A percentile compares a stretch with the other conserved stretches of the same genome.
phyloP scores from a whole-genome alignment of 1,140 invertebrate genomes.

The Hypsibius dujardini region DNA sequence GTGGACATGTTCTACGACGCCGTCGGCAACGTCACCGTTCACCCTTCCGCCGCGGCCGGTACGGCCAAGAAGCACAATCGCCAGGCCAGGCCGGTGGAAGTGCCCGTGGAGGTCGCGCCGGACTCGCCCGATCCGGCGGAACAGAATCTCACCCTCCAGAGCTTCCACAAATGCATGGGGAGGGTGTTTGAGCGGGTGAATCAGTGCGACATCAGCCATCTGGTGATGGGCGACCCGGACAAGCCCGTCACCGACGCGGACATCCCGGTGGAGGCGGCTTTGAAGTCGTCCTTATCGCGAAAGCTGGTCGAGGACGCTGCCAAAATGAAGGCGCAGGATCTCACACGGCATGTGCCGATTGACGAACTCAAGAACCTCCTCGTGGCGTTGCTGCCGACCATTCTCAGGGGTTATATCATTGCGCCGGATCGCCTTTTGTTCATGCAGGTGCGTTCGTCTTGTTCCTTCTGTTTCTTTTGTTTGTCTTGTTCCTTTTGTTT shows the following conservation, averaged over 20 bases:
- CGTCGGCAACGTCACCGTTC: not conserved
- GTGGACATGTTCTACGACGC: not conserved
- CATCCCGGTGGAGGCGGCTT: slow-evolving; percentile 1
- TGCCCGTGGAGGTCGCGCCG: not conserved
- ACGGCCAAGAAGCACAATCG: not conserved
- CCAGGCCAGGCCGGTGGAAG: not conserved
- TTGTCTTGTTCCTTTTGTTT: no score
- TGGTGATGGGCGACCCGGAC: not conserved
- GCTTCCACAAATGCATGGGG: not conserved
- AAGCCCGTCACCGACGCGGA: not conserved
- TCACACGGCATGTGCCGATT: not conserved
- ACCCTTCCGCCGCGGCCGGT: not conserved
- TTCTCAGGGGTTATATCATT: not conserved
- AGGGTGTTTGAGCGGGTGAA: not conserved
- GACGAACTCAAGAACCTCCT: not conserved
- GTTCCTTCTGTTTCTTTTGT: no score
- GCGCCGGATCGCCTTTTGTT: not conserved
- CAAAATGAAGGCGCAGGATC: not conserved
- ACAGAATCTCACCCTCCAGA: not conserved
- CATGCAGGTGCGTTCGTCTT: not conserved
- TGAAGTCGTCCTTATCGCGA: not conserved
- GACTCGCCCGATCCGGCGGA: not conserved
- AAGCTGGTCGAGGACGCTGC: not conserved
- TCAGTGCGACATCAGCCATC: not conserved
- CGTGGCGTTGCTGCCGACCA: not conserved